These are phyloP conservation scores for Enteromius radiatus DNA, from an alignment of 2,797 vertebrate species.

Conservation along the genomic window DNA sequence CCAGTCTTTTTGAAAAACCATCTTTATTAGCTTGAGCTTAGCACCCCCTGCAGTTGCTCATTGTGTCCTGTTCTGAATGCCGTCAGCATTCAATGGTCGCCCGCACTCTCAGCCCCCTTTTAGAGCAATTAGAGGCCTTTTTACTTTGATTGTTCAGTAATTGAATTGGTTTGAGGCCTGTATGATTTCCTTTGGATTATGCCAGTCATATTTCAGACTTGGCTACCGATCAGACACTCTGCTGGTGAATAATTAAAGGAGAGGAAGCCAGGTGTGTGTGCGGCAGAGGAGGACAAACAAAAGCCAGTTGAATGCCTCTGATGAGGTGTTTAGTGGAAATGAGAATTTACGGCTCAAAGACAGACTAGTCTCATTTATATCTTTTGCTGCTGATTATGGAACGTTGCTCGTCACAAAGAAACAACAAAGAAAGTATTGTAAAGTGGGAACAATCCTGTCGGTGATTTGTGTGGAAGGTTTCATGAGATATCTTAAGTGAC, in stretches of 20 bases:
- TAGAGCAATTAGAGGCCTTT: slow-evolving; percentile 83
- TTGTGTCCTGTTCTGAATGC: slow-evolving; percentile 71
- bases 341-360: slow-evolving; percentile 77
- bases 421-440: slow-evolving; percentile 64
- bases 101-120: slow-evolving; percentile 74
- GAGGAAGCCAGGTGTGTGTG: slow-evolving; percentile 78
- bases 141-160: slow-evolving; percentile 85
- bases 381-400: slow-evolving; percentile 73
- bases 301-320: slow-evolving; percentile 80
- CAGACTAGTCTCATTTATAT: slow-evolving; percentile 74
- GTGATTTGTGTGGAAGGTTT: slow-evolving; percentile 58
- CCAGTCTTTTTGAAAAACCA: slow-evolving; percentile 55
- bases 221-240: slow-evolving; percentile 78
- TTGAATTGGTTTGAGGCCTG: slow-evolving; percentile 82
- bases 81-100: slow-evolving; percentile 56
- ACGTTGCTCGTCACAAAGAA: slow-evolving; percentile 66
- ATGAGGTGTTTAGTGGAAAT: slow-evolving; percentile 84
- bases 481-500: slow-evolving; percentile 52
- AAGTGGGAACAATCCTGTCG: slow-evolving; percentile 60
- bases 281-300: slow-evolving; percentile 71
- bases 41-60: slow-evolving; percentile 82
- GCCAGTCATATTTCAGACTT: slow-evolving; percentile 79
- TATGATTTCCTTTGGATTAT: slow-evolving; percentile 80
- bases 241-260: slow-evolving; percentile 81
- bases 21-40: slow-evolving; percentile 80